Evolutionary conservation across 2,113 vertebrate species (phyloP), one percentile per base, ranked within the genome.

Genomic region (Chlorodrepanis virens): DNA sequence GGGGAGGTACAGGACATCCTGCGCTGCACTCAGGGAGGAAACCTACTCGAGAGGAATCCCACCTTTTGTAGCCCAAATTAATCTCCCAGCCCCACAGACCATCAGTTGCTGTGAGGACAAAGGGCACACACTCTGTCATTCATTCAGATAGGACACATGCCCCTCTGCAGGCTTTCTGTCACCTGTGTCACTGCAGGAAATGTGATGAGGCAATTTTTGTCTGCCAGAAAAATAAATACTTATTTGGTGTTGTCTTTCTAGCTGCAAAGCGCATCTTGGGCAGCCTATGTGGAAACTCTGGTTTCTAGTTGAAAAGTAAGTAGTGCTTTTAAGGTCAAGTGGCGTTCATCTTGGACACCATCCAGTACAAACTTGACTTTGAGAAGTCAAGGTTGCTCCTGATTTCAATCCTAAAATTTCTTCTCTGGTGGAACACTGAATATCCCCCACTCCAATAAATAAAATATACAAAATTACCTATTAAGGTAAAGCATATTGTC

Each of bases 401-500:
- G 37, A 68, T 94, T 93, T 92, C 79, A 78, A 3, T 52, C 68
- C 52, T 63, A 77, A 88, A 83, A 56, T 77, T 88, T 80, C 59
- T 94, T 37, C 82, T 83, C 21, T 65, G 47, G 20, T 90, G 54
- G 37, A 81, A 65, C 1, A 1, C 47, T 59, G 59, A 79, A 18
- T 86, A 64, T 74, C 64, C 60, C 35, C 9, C 72, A 1, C 50
- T 77, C 68, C 64, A 84, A 53, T 84, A 94, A 93, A 94, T 91
- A 90, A 96, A 91, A 93, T 74, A 81, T 0, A 40, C 82, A 69
- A 85, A 90, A 94, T 96, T 90, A 95, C 95, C 93, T 94, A 95
- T 96, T 96, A 96, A 93, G 94, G 94, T 96, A 97, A 97, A 94
- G 79, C 44, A 15, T 47, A 95, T 75, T 93, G 88, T 94, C 69